phyloP scores from a whole-genome alignment of 2,113 vertebrate genomes.

The Stomatorhinus ivindoensis region DNA sequence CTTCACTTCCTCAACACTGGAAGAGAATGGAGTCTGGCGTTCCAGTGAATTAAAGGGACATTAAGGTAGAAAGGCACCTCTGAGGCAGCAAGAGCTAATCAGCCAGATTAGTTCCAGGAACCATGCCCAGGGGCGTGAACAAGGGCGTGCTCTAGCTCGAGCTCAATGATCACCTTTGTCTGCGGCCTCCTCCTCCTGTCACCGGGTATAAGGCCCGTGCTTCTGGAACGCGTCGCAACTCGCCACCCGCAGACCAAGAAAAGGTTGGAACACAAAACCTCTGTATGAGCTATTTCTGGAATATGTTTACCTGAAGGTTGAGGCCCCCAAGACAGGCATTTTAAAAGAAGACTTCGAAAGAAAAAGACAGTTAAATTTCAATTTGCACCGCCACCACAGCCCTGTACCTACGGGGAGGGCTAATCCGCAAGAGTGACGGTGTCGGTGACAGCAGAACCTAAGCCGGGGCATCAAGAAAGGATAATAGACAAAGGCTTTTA shows the following conservation, averaged over 20 bases:
- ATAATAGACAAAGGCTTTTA: neutral
- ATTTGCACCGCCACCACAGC: neutral
- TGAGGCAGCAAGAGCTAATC: slow-evolving; percentile 1
- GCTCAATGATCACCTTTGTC: neutral
- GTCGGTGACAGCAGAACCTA: neutral
- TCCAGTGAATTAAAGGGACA: neutral
- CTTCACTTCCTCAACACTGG: neutral
- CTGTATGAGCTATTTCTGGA: neutral
- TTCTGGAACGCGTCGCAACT: neutral
- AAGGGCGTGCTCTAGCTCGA: neutral
- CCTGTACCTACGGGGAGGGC: neutral
- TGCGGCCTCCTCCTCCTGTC: neutral
- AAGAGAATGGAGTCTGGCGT: neutral
- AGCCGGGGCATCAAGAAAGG: neutral
- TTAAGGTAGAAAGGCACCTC: neutral
- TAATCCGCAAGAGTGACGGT: neutral
- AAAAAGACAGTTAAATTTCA: neutral
- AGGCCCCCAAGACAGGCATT: neutral
- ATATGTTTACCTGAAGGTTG: neutral
- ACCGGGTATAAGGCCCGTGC: neutral
- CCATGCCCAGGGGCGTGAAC: neutral
- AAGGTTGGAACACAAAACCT: neutral
- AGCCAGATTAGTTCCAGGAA: neutral
- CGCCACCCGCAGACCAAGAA: neutral
- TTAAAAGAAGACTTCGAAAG: neutral